Evolutionary conservation across 1,140 invertebrate genomes (phyloP), one percentile per base, ranked within the genome.

Genomic region (Thaumetopoea pityocampa): DNA sequence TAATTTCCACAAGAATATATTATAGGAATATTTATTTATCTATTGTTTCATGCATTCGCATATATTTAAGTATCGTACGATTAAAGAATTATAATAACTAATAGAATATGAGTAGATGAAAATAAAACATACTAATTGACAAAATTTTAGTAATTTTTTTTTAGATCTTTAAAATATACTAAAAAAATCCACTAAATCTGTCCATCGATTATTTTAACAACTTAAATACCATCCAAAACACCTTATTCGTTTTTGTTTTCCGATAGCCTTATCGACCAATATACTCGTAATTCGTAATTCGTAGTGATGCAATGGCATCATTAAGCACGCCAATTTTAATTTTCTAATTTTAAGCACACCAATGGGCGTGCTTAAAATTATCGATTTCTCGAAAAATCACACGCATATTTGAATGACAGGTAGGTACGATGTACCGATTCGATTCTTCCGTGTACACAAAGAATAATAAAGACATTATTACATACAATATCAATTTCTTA

Each of bases 251-350:
- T 68, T 59, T 67, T 69, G 60, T 22, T 50, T 33, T 40, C 35
- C 45, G 52, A 63, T 62, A 42, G 46, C 38, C 43, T 64, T 74
- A 67, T 69, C 66, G 57, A 55, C 29, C 35, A n/a, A n/a, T n/a
- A n/a, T n/a, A n/a, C n/a, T n/a, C n/a, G n/a, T n/a, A n/a, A n/a
- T 26, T 15, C 67, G 63, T 59, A 69, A 61, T 71, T 65, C 35
- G 63, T 42, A 44, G 41, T 38, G 50, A 61, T 61, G 55, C 24
- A 57, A 53, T 26, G 33, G n/a, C n/a, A n/a, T n/a, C n/a, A n/a
- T n/a, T n/a, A n/a, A n/a, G n/a, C n/a, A n/a, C n/a, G n/a, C n/a
- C n/a, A n/a, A 20, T 20, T 20, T 20, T 1, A 20, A 6, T 20
- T n/a, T 1, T 6, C n/a, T 5, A 20, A 20, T 20, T 20, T 20